phyloP scores from a whole-genome alignment of 2,888 invertebrate genomes.

The Drymonia ruficornis region DNA sequence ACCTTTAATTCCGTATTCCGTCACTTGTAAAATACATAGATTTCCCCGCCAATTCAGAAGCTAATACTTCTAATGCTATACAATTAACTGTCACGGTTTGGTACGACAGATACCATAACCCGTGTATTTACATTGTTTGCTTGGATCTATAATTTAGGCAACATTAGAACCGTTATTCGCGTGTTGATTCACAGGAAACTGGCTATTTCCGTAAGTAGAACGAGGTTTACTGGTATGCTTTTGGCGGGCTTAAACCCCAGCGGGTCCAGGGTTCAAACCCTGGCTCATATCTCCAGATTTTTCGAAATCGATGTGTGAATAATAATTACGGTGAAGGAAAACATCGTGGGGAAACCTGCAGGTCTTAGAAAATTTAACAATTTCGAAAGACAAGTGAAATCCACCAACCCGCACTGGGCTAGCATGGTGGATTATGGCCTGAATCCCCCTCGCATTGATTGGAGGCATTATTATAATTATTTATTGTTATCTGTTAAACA shows the following conservation, averaged over 20 bases:
- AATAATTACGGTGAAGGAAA: too few relatives aligned
- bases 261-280: too few relatives aligned
- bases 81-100: constrained; percentile 31
- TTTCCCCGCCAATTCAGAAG: constrained; percentile 19
- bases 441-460: too few relatives aligned
- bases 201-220: constrained; percentile 23
- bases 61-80: constrained; percentile 32
- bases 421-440: too few relatives aligned
- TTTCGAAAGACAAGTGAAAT: too few relatives aligned
- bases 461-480: too few relatives aligned
- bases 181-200: constrained; percentile 35
- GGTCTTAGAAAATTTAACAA: too few relatives aligned
- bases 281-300: too few relatives aligned
- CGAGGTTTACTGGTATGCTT: constrained; percentile 19
- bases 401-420: too few relatives aligned
- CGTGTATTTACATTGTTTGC: constrained; percentile 10
- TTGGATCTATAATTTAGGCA: constrained; percentile 14
- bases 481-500: not conserved
- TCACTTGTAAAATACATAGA: constrained; percentile 16
- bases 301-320: too few relatives aligned
- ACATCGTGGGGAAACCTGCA: too few relatives aligned
- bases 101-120: constrained; percentile 21
- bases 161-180: constrained; percentile 29
- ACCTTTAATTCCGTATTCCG: not conserved
- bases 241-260: too few relatives aligned